Conservation (phyloP, 2,888 invertebrate species). For the Pheosia gnoma region DNA sequence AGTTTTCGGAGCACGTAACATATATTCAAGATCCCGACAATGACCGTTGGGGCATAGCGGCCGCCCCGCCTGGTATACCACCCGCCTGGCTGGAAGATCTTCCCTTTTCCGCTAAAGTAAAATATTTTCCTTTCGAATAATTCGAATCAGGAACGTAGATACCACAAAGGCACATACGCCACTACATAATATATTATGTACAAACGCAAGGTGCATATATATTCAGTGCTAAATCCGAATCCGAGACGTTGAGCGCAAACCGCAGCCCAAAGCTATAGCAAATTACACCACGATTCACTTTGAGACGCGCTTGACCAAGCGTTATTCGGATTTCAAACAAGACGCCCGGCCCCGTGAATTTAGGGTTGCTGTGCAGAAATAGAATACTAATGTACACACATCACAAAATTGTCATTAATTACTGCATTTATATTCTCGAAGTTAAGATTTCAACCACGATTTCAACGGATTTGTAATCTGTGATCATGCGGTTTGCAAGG, state of each 20-base stretch:
- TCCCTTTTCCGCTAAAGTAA: too few relatives aligned
- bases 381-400: too few relatives aligned
- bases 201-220: slow-evolving; percentile 35
- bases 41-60: too few relatives aligned
- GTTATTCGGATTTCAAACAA: slow-evolving; percentile 78
- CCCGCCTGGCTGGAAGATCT: too few relatives aligned
- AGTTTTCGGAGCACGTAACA: too few relatives aligned
- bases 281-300: slow-evolving; percentile 76
- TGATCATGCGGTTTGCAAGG: too few relatives aligned
- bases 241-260: slow-evolving; percentile 38
- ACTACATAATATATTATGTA: slow-evolving; percentile 15
- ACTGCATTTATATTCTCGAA: too few relatives aligned
- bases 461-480: too few relatives aligned
- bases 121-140: background rate
- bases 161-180: background rate
- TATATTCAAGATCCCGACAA: too few relatives aligned
- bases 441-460: too few relatives aligned
- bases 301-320: slow-evolving; percentile 81
- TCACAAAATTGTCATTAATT: too few relatives aligned
- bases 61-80: too few relatives aligned
- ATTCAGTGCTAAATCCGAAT: slow-evolving; percentile 45
- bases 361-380: background rate
- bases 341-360: slow-evolving; percentile 47
- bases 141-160: background rate
- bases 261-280: slow-evolving; percentile 39